Evolutionary conservation across 2,113 vertebrate genomes (phyloP).

Genomic region (Limanda limanda): DNA sequence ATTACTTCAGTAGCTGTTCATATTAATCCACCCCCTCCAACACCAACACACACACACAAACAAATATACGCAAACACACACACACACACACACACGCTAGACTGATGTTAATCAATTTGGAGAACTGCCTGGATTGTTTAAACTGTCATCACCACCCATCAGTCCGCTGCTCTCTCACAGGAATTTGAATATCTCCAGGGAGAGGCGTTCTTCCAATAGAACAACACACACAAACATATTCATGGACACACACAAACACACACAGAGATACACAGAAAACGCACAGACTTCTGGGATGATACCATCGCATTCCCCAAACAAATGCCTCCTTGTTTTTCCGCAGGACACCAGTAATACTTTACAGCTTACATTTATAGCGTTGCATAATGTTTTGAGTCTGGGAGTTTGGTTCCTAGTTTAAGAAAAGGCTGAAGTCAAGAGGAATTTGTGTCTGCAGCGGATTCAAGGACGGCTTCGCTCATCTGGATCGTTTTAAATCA

Average conservation of each 20-base stretch:
- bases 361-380: neutral
- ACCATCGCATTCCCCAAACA: constrained; percentile 13
- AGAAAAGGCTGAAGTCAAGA: no score
- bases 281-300: constrained; percentile 13
- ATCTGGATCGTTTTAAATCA: neutral
- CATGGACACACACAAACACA: constrained; percentile 3
- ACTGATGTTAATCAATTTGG: constrained; percentile 72
- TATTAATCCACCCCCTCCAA: constrained; percentile 24
- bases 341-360: no score
- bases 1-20: constrained; percentile 64
- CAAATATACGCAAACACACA: neutral
- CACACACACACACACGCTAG: constrained; percentile 30
- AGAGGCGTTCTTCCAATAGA: constrained; percentile 48
- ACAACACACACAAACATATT: constrained; percentile 18
- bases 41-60: constrained; percentile 15
- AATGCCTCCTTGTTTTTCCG: neutral
- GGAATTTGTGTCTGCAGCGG: no score
- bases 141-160: constrained; percentile 68
- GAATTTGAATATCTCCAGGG: constrained; percentile 59
- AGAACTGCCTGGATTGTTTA: constrained; percentile 67
- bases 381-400: neutral
- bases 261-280: constrained; percentile 11
- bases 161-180: constrained; percentile 58
- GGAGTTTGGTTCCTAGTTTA: neutral
- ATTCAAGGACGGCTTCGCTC: no score